A percentile compares a stretch with the other conserved stretches of the same genome.
phyloP scores from a whole-genome alignment of 30 jellyfish, hydroid and myxozoan genomes.

The Haliclystus octoradiatus region DNA sequence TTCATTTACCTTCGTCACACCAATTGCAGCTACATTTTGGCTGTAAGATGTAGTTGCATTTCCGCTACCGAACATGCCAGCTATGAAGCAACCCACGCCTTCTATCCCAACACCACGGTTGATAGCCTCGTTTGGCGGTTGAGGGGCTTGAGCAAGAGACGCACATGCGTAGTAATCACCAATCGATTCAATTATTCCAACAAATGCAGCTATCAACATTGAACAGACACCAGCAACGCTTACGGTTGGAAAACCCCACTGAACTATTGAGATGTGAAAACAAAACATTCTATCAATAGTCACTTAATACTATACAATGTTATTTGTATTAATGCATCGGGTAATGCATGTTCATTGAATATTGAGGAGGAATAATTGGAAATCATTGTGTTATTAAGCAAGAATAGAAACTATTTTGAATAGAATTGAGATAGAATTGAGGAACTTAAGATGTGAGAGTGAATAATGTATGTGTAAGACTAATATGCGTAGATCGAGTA shows the following conservation, averaged over 20 bases:
- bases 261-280: background rate
- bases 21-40: constrained; percentile 2
- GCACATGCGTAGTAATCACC: constrained; percentile 2
- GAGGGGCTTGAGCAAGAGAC: background rate
- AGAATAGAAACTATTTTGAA: no score
- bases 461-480: no score
- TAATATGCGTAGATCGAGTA: no score
- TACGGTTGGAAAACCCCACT: constrained; percentile 3
- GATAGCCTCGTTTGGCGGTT: background rate
- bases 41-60: constrained; percentile 8
- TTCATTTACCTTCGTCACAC: background rate
- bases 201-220: background rate
- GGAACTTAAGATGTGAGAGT: no score
- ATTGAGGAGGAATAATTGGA: no score
- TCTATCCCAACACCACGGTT: constrained; percentile 4
- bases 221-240: constrained; percentile 7
- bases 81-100: constrained; percentile 5
- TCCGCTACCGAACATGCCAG: constrained; percentile 1
- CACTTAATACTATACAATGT: background rate
- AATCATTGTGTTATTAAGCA: no score
- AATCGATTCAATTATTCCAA: background rate
- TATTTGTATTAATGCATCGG: background rate
- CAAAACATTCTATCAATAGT: background rate
- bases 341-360: no score
- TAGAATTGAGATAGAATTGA: no score